A percentile compares a stretch with the other conserved stretches of the same genome.
phyloP scores from a whole-genome alignment of 2,113 vertebrate genomes.

The Brienomyrus longianalis region DNA sequence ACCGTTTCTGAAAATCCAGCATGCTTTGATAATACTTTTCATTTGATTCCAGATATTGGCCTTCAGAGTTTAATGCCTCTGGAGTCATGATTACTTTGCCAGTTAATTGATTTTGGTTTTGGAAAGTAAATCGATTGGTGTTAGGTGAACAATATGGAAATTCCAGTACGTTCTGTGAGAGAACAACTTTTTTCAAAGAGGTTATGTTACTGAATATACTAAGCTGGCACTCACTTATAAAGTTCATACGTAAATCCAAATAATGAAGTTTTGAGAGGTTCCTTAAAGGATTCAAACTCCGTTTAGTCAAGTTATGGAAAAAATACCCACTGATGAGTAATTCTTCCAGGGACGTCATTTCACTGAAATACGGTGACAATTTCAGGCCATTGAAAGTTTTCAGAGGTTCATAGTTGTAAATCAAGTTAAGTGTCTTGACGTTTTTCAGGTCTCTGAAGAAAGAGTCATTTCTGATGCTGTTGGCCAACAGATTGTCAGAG shows the following conservation, averaged over 20 bases:
- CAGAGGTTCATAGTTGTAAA: conserved; percentile 62
- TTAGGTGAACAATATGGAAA: conserved; percentile 37
- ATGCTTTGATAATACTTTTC: conserved; percentile 4
- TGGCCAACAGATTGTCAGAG: conserved; percentile 63
- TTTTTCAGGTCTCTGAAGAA: conserved; percentile 55
- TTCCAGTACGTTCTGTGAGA: conserved; percentile 63
- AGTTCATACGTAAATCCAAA: conserved; percentile 64
- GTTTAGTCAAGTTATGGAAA: conserved; percentile 46
- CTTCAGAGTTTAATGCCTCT: not conserved
- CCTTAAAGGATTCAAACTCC: conserved; percentile 44
- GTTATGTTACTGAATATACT: conserved; percentile 41
- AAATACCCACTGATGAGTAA: conserved; percentile 63
- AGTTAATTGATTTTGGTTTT: not conserved
- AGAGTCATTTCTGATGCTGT: conserved; percentile 53
- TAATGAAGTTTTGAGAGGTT: conserved; percentile 44
- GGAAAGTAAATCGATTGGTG: not conserved
- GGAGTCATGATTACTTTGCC: not conserved
- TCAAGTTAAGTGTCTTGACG: conserved; percentile 56
- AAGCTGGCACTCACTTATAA: conserved; percentile 48
- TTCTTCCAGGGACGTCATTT: conserved; percentile 44
- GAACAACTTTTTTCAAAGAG: conserved; percentile 42
- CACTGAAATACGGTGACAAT: conserved; percentile 50
- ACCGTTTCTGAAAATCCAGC: conserved; percentile 30
- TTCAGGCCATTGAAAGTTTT: conserved; percentile 41
- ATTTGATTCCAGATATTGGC: conserved; percentile 18